Conservation (phyloP, 2,888 invertebrate genomes). For the Torymus aiolomorphi region DNA sequence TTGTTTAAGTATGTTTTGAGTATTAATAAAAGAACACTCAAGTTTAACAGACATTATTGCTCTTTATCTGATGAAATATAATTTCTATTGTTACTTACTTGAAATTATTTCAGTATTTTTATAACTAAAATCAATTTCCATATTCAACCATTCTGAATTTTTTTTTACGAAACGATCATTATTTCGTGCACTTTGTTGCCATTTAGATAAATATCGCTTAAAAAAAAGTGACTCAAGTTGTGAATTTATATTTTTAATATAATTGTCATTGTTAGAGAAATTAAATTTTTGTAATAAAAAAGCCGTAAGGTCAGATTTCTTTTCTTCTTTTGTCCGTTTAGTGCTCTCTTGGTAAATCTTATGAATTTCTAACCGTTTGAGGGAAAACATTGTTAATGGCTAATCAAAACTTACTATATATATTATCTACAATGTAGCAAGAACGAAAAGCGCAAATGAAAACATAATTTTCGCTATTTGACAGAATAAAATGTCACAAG, state of each 20-base stretch:
- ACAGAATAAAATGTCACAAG: no score
- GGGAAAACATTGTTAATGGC: background rate
- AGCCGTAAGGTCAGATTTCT: background rate
- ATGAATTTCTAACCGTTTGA: background rate
- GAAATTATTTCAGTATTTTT: background rate
- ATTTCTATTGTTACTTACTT: background rate
- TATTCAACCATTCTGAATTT: background rate
- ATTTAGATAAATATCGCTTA: background rate
- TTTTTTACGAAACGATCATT: background rate
- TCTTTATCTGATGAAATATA: background rate
- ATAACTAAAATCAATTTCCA: background rate
- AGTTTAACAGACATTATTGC: background rate
- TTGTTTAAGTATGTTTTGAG: no score
- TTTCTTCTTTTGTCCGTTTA: background rate
- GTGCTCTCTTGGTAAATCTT: background rate
- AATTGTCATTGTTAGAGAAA: background rate
- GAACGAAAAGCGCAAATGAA: no score
- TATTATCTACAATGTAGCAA: no score
- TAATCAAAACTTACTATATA: no score
- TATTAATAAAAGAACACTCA: background rate
- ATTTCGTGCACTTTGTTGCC: background rate
- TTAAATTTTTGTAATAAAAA: no score
- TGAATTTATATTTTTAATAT: background rate
- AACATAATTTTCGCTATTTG: no score
- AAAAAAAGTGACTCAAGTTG: background rate